A percentile compares a stretch with the other conserved stretches of the same genome.
Conservation (phyloP, 1,140 invertebrate species). For the Drosophila melanica region DNA sequence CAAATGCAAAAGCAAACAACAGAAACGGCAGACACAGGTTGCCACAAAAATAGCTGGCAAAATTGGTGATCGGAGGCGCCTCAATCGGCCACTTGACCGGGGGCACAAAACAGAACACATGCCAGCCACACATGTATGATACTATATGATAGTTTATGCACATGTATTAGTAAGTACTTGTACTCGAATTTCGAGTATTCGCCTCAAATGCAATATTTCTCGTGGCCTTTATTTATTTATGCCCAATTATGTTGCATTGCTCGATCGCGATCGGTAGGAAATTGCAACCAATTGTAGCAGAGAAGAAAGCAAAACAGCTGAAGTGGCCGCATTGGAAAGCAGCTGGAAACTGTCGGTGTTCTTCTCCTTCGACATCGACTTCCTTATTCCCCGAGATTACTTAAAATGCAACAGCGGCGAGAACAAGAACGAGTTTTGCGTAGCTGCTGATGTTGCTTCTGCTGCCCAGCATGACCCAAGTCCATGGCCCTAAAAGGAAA, state of each 20-base stretch:
- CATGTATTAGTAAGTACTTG: conserved; percentile 3
- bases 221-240: conserved; percentile 57
- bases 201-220: conserved; percentile 56
- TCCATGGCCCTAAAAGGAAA: conserved; percentile 63
- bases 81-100: conserved; percentile 58
- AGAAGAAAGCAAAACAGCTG: conserved; percentile 50
- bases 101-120: conserved; percentile 20
- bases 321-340: conserved; percentile 50
- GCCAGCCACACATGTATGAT: background rate
- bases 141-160: background rate
- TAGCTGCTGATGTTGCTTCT: background rate
- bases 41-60: conserved; percentile 50
- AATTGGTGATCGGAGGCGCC: conserved; percentile 42
- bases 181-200: conserved; percentile 20
- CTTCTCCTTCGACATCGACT: conserved; percentile 51
- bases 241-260: conserved; percentile 62
- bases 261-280: conserved; percentile 42
- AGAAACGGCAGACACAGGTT: conserved; percentile 14
- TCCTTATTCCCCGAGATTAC: conserved; percentile 55
- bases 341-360: conserved; percentile 55
- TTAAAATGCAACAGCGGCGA: conserved; percentile 48
- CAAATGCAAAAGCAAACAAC: conserved; percentile 38
- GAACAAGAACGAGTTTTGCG: conserved; percentile 60
- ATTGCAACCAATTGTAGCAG: conserved; percentile 28
- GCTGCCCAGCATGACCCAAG: conserved; percentile 56